phyloP scores from a whole-genome alignment of 1,140 invertebrate species.

The Ostrea denselamellosa region DNA sequence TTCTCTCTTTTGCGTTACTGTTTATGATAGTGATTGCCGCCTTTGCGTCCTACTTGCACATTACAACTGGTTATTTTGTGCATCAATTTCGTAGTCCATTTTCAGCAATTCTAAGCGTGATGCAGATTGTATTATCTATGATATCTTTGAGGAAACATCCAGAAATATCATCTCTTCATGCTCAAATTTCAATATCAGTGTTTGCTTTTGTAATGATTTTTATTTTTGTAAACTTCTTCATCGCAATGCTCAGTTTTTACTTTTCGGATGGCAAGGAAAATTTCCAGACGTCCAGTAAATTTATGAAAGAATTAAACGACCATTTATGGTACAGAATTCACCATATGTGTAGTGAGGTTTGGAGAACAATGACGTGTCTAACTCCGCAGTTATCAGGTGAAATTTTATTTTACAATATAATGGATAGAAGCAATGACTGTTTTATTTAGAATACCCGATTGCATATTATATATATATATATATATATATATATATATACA shows the following conservation, averaged over 20 bases:
- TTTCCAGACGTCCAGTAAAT: not conserved
- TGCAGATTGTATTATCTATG: conserved; percentile 45
- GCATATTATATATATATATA: too few species aligned
- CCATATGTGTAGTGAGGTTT: not conserved
- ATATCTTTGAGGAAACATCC: conserved; percentile 16
- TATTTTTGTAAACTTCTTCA: conserved; percentile 49
- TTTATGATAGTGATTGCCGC: conserved; percentile 49
- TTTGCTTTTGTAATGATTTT: conserved; percentile 46
- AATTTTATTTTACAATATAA: not conserved
- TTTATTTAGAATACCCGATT: too few species aligned
- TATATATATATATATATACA: too few species aligned
- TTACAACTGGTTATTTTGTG: conserved; percentile 37
- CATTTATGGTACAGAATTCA: conserved; percentile 22
- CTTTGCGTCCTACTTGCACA: conserved; percentile 52
- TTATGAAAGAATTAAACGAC: conserved; percentile 24
- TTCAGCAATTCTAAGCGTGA: conserved; percentile 43
- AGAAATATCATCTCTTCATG: conserved; percentile 25
- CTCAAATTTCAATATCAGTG: conserved; percentile 40
- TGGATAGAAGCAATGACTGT: too few species aligned
- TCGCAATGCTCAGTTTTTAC: conserved; percentile 35
- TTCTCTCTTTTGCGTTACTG: conserved; percentile 44
- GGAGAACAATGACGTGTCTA: not conserved
- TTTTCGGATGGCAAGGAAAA: conserved; percentile 12
- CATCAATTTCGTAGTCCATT: conserved; percentile 42
- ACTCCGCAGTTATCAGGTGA: not conserved